A percentile compares a stretch with the other conserved stretches of the same genome.
phyloP scores from a whole-genome alignment of 2,113 vertebrate species.

The Pelobates fuscus region DNA sequence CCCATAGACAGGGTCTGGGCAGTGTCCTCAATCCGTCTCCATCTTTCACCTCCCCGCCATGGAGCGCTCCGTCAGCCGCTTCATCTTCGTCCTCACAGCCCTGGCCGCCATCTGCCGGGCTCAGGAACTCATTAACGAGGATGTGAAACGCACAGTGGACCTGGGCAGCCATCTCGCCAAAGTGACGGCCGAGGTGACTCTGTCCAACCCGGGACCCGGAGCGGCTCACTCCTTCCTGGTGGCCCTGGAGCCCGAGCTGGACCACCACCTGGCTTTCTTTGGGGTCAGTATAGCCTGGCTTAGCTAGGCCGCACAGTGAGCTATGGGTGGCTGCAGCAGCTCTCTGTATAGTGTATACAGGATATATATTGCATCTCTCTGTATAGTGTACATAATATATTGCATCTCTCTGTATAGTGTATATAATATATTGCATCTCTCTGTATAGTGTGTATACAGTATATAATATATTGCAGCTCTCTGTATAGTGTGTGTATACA shows the following conservation, averaged over 20 bases:
- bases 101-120: constrained; percentile 49
- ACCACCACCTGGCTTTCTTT: constrained; percentile 81
- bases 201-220: constrained; percentile 73
- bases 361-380: too few species aligned
- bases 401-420: too few species aligned
- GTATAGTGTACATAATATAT: too few species aligned
- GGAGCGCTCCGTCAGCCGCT: constrained; percentile 54
- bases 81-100: constrained; percentile 58
- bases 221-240: constrained; percentile 75
- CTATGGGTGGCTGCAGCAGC: too few species aligned
- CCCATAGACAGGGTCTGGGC: too few species aligned
- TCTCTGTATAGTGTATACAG: too few species aligned
- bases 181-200: constrained; percentile 81
- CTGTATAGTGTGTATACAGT: too few species aligned
- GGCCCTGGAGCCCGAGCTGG: constrained; percentile 83
- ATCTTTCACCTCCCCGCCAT: constrained; percentile 54
- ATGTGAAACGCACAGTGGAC: constrained; percentile 88
- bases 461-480: too few species aligned
- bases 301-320: too few species aligned
- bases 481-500: too few species aligned
- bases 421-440: too few species aligned
- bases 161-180: constrained; percentile 91
- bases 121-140: constrained; percentile 78
- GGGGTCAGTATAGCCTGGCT: constrained; percentile 71
- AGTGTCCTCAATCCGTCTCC: not conserved